Evolutionary conservation across 2,888 invertebrate species (phyloP).

Genomic region (Heterodera filipjevi): DNA sequence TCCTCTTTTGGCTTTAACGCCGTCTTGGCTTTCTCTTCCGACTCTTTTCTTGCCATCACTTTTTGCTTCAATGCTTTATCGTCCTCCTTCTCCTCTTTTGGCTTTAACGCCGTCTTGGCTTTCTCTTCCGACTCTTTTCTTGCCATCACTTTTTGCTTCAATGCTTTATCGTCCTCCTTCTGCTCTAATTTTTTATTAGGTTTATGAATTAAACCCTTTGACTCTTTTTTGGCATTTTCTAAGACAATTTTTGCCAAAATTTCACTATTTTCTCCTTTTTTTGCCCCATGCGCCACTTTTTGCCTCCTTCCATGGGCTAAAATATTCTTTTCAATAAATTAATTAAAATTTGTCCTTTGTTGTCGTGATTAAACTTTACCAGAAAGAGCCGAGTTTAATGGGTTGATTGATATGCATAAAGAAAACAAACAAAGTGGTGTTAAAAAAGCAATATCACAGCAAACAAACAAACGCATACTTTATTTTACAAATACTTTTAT

Average conservation of each 20-base stretch:
- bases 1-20: neutral
- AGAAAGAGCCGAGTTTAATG: too few species aligned
- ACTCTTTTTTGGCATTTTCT: neutral
- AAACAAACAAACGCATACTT: too few species aligned
- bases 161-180: neutral
- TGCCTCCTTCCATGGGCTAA: too few species aligned
- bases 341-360: too few species aligned
- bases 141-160: neutral
- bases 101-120: neutral
- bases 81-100: neutral
- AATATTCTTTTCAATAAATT: too few species aligned
- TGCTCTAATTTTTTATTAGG: neutral
- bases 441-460: too few species aligned
- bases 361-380: too few species aligned
- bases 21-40: neutral
- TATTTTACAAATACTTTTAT: too few species aligned
- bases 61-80: neutral
- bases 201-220: neutral
- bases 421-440: too few species aligned
- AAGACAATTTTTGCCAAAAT: neutral
- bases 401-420: too few species aligned
- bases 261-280: neutral
- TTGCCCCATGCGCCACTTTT: neutral
- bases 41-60: neutral
- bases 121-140: slow-evolving; percentile 1